phyloP scores from a whole-genome alignment of 2,888 invertebrate species.

The Cancer borealis region DNA sequence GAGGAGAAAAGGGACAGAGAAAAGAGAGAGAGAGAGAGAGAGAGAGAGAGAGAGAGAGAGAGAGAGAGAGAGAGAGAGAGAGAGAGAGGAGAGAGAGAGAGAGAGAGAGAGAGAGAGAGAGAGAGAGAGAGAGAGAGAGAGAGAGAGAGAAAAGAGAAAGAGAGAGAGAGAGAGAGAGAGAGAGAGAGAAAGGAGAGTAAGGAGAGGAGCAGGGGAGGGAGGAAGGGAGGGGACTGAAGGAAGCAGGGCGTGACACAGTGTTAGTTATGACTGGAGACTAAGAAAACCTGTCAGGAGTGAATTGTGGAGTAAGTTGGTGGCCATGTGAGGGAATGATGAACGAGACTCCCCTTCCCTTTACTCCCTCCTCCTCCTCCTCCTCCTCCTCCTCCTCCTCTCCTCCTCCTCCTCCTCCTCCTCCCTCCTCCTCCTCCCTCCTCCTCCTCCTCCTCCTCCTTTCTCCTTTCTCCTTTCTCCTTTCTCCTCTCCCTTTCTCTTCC shows the following conservation, averaged over 20 bases:
- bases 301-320: slow-evolving; percentile 6
- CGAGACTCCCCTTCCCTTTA: background rate
- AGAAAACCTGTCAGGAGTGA: background rate
- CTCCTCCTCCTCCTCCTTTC: background rate
- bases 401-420: background rate
- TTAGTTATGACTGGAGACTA: slow-evolving; percentile 9
- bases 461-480: background rate
- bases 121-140: background rate
- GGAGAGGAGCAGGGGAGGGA: background rate
- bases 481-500: background rate
- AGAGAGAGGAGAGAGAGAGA: background rate
- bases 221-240: background rate
- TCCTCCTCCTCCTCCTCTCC: background rate
- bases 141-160: background rate
- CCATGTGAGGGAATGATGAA: slow-evolving; percentile 24
- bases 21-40: background rate
- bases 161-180: background rate
- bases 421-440: background rate
- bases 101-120: background rate
- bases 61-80: background rate
- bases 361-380: no score
- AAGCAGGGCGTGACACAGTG: slow-evolving; percentile 32
- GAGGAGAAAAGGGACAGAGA: no score
- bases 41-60: no score
- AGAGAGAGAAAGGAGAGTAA: background rate